phyloP scores from a whole-genome alignment of 2,797 vertebrate genomes.

The Mormyrops attenuatus region DNA sequence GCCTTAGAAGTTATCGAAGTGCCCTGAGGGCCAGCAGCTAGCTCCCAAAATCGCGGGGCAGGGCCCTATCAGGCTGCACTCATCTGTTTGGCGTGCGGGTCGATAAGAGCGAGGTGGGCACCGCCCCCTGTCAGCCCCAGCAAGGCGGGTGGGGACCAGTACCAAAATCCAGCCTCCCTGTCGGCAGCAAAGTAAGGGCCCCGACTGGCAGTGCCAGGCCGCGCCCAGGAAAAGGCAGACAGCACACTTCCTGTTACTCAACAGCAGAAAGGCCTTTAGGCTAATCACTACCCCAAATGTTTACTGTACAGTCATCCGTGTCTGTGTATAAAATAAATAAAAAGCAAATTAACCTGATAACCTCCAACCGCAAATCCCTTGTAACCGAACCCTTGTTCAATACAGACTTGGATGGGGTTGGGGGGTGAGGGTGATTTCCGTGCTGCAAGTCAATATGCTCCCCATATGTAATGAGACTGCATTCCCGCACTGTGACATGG shows the following conservation, averaged over 20 bases:
- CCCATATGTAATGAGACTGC: not conserved
- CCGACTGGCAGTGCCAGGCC: not conserved
- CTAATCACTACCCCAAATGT: not conserved
- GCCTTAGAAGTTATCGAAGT: not conserved
- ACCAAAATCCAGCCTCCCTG: no score
- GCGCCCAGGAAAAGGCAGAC: not conserved
- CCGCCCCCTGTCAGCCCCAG: not conserved
- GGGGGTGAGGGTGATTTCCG: not conserved
- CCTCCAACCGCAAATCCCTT: not conserved
- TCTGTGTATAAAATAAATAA: not conserved
- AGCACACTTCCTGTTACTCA: not conserved
- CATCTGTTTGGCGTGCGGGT: not conserved
- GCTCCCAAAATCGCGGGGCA: not conserved
- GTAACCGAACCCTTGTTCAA: not conserved
- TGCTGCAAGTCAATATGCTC: not conserved
- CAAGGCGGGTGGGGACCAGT: not conserved
- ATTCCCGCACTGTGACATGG: not conserved
- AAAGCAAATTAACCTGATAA: not conserved
- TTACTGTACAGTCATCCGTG: not conserved
- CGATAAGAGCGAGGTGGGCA: not conserved
- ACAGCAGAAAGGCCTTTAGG: not conserved
- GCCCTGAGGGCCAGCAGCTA: not conserved
- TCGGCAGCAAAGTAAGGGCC: not conserved
- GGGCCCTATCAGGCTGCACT: not conserved
- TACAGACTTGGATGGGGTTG: not conserved